Evolutionary conservation across 92 coral and sea anemone species (phyloP).

Genomic region (Muricea muricata): DNA sequence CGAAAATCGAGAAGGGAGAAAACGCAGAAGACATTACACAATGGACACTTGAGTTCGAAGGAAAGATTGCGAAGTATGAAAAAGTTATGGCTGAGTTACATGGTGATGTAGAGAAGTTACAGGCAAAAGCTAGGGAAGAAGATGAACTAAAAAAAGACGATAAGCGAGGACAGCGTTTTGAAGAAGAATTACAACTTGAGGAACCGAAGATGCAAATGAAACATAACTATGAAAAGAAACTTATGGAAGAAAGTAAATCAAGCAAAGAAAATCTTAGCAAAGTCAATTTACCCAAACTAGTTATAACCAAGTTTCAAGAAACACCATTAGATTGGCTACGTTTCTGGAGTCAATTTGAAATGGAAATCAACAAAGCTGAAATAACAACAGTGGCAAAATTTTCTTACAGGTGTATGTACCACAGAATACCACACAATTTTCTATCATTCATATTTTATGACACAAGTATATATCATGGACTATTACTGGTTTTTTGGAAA

Average conservation of each 20-base stretch:
- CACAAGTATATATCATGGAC: too few relatives aligned
- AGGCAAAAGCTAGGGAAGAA: neutral
- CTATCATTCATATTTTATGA: too few relatives aligned
- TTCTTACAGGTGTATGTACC: too few relatives aligned
- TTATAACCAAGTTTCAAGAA: constrained; percentile 53
- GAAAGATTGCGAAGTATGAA: constrained; percentile 26
- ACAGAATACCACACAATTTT: too few relatives aligned
- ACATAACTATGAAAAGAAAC: neutral
- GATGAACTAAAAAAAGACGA: neutral
- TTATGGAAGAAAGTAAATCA: constrained; percentile 16
- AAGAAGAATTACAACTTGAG: constrained; percentile 39
- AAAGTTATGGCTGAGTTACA: neutral
- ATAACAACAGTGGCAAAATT: constrained; percentile 42
- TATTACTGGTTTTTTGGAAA: too few relatives aligned
- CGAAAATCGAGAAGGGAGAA: constrained; percentile 41
- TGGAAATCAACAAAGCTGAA: constrained; percentile 57
- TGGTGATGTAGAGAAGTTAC: neutral
- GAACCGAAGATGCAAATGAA: constrained; percentile 35
- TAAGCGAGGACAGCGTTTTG: neutral
- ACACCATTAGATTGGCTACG: constrained; percentile 47
- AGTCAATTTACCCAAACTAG: constrained; percentile 46
- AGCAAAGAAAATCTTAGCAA: neutral
- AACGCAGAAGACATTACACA: constrained; percentile 18
- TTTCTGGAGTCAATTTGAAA: constrained; percentile 53
- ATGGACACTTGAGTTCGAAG: constrained; percentile 42